Conservation (phyloP, 2,888 invertebrate genomes). For the Phortica magna region DNA sequence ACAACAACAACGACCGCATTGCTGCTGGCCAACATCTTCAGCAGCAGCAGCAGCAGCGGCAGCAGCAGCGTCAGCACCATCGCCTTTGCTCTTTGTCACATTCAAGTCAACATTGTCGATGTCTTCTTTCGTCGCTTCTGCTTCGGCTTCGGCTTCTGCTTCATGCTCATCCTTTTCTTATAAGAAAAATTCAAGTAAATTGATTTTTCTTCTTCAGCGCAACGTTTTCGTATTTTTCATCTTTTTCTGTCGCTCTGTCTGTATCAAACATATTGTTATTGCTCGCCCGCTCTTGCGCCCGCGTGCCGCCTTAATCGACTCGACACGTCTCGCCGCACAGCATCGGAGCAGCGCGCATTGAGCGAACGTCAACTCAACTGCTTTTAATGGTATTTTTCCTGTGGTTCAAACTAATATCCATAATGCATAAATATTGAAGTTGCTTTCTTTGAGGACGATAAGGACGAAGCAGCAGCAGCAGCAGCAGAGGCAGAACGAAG, state of each 20-base stretch:
- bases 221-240: slow-evolving; percentile 51
- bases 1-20: not conserved
- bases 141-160: not conserved
- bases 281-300: slow-evolving; percentile 37
- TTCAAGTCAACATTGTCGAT: slow-evolving; percentile 16
- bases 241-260: slow-evolving; percentile 24
- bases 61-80: not conserved
- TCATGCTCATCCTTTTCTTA: slow-evolving; percentile 38
- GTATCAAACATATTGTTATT: slow-evolving; percentile 48
- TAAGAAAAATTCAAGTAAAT: slow-evolving; percentile 70
- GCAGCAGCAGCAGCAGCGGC: not conserved
- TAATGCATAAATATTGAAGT: slow-evolving; percentile 70
- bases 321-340: not conserved
- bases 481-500: not conserved
- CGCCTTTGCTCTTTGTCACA: slow-evolving; percentile 32
- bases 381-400: slow-evolving; percentile 74
- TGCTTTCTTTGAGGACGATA: slow-evolving; percentile 3
- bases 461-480: not conserved
- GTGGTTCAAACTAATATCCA: slow-evolving; percentile 73
- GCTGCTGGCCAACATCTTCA: not conserved
- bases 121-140: not conserved
- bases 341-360: not conserved
- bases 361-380: slow-evolving; percentile 39
- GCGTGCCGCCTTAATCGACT: slow-evolving; percentile 27
- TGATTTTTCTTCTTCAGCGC: slow-evolving; percentile 58